A percentile compares a stretch with the other conserved stretches of the same genome.
These are phyloP conservation scores for Hucho hucho DNA, from an alignment of 2,113 vertebrate species.

Conservation along the genomic window DNA sequence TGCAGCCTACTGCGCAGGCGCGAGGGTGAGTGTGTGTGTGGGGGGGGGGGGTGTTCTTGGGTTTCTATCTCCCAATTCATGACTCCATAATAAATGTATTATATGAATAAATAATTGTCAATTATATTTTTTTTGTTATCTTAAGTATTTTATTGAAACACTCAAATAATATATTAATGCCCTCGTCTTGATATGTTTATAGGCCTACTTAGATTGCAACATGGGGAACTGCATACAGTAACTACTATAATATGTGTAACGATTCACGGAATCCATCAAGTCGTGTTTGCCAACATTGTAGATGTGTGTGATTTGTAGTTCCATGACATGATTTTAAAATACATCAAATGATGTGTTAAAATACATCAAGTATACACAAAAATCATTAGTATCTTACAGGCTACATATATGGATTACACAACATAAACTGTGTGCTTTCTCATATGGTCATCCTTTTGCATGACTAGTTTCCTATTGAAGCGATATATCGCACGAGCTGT, in stretches of 20 bases:
- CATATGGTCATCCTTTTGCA: not conserved
- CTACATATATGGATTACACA: not conserved
- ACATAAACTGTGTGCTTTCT: not conserved
- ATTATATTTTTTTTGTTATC: not conserved
- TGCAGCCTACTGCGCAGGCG: conserved; percentile 56
- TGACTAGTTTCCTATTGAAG: not conserved
- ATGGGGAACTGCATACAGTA: not conserved
- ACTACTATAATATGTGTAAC: not conserved
- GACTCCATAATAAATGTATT: too few relatives aligned
- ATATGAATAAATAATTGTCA: too few relatives aligned
- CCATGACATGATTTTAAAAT: not conserved
- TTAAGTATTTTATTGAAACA: conserved; percentile 32
- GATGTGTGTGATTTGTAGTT: too few relatives aligned
- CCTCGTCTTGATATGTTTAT: not conserved
- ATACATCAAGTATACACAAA: too few relatives aligned
- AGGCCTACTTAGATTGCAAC: not conserved
- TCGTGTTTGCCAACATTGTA: not conserved
- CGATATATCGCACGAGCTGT: too few relatives aligned
- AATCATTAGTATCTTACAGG: not conserved
- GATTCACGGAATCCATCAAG: conserved; percentile 5
- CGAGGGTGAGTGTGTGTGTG: not conserved
- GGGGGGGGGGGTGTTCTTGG: conserved; percentile 36
- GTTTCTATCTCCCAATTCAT: not conserved
- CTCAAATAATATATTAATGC: conserved; percentile 10
- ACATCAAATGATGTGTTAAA: too few relatives aligned